A percentile compares a stretch with the other conserved stretches of the same genome.
Evolutionary conservation across 30 jellyfish, hydroid and myxozoan species (phyloP).

Genomic region (Hydractinia echinata): DNA sequence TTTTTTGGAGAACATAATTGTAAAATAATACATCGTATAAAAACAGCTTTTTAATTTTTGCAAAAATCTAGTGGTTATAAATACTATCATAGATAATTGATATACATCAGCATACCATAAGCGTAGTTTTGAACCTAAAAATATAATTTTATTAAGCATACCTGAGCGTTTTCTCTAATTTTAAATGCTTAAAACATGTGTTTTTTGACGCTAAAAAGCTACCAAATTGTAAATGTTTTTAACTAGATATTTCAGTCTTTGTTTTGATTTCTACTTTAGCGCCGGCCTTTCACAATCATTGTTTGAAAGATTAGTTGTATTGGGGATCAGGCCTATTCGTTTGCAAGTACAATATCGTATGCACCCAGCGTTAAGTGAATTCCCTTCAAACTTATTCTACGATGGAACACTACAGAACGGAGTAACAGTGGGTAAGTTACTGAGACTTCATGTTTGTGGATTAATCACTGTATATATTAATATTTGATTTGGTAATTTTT

Average conservation of each 20-base stretch:
- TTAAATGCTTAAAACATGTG: background rate
- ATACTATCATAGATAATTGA: too few species aligned
- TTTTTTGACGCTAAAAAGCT: background rate
- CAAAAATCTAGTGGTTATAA: too few species aligned
- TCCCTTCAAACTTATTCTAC: conserved; percentile 90
- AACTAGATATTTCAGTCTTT: background rate
- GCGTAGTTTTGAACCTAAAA: too few species aligned
- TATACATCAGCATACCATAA: too few species aligned
- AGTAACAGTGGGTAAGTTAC: conserved; percentile 91
- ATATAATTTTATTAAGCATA: too few species aligned
- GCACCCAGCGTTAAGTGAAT: conserved; percentile 99
- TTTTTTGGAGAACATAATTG: too few species aligned
- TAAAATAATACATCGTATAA: too few species aligned
- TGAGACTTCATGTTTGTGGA: background rate
- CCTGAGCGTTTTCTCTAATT: too few species aligned
- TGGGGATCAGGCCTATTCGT: conserved; percentile 95
- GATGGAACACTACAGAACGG: conserved; percentile 99
- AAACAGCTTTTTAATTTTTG: too few species aligned
- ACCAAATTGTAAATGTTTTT: background rate
- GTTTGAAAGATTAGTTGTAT: conserved; percentile 93
- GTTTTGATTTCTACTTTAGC: conserved; percentile 20
- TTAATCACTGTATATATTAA: background rate
- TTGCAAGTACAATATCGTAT: conserved; percentile 99
- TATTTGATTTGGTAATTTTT: background rate
- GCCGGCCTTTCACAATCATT: conserved; percentile 99